phyloP scores from a whole-genome alignment of 2,113 vertebrate species.

The cat (Felis catus) region F.catus_Fca126_mat1.0 CM031418.1:127286001-127286500 shows the following conservation, averaged over 20 bases:
- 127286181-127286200: neutral
- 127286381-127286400: neutral
- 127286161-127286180: neutral
- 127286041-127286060: neutral
- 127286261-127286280: neutral
- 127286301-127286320: neutral
- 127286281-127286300: neutral
- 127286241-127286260: neutral
- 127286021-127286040: neutral
- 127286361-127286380: neutral
- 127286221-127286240: neutral
- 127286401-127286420: neutral
- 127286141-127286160: neutral
- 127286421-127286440: neutral
- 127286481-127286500: neutral
- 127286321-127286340: neutral
- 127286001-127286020: neutral
- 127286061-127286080: neutral
- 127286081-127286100: neutral
- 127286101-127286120: neutral
- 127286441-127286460: neutral
- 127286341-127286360: neutral
- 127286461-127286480: neutral
- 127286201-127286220: neutral
- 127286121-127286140: neutral